phyloP scores from a whole-genome alignment of 2,113 vertebrate genomes.

The Psittacus erithacus region DNA sequence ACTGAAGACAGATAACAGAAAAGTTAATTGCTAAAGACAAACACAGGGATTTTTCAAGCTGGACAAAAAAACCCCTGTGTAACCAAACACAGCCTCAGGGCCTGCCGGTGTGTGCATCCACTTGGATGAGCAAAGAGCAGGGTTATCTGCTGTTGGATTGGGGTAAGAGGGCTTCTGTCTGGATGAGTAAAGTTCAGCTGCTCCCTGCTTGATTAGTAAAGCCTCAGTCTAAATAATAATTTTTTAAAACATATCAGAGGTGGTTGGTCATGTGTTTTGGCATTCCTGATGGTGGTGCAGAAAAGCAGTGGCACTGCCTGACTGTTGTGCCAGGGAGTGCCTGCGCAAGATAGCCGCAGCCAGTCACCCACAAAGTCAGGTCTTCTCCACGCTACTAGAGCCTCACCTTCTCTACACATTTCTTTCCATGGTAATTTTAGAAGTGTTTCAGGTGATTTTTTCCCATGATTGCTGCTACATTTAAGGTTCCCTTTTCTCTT shows the following conservation, averaged over 20 bases:
- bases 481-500: background rate
- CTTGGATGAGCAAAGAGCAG: conserved; percentile 19
- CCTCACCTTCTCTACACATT: background rate
- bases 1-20: background rate
- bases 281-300: background rate
- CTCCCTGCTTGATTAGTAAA: conserved; percentile 35
- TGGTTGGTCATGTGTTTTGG: background rate
- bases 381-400: background rate
- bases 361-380: background rate
- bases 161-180: conserved; percentile 54
- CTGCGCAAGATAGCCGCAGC: background rate
- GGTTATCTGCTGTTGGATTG: background rate
- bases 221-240: conserved; percentile 50
- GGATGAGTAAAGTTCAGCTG: conserved; percentile 32
- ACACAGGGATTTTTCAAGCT: conserved; percentile 30
- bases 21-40: conserved; percentile 11
- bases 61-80: background rate
- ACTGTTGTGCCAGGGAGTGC: fast-evolving
- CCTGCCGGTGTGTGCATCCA: background rate
- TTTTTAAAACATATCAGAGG: background rate
- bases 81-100: background rate
- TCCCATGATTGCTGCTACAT: background rate
- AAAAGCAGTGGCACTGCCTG: background rate
- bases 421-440: background rate
- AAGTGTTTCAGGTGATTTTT: background rate